Base-by-base conservation (phyloP, 2,888 invertebrate genomes). In the Arge pagana region DNA sequence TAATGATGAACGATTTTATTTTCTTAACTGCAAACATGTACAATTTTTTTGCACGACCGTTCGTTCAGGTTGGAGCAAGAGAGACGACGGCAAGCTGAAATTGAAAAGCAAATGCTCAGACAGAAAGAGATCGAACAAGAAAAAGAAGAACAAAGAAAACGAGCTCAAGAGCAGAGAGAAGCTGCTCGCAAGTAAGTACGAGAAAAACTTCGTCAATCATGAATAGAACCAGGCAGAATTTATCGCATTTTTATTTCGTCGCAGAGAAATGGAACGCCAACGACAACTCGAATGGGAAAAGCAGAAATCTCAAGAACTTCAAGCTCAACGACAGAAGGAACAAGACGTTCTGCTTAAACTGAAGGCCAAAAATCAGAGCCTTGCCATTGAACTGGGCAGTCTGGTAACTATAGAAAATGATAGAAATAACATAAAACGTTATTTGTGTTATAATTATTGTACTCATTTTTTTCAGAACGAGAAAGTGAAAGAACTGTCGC, bases 271-370 rank as follows among this genome's bases (percentile, higher is more conserved):
- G 86, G 96, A 98, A 69, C 82, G 96, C 42, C 96, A 96, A 68
- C 84, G 97, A 40, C 95, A 96, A 71, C 80, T 93, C 50, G 98
- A 99, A 76, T 95, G 96, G 93, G 97, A 98, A 77, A 92, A 92
- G 68, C 94, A 96, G 71, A 86, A 93, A 73, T 77, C 81, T 6
- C 86, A 90, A 41, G 96, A 97, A 71, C 80, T 98, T 58, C 90
- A 95, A 77, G 83, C 89, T 10, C 87, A 93, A 70, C 82, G 93
- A 7, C 89, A 93, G 41, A 87, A 90, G 60, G 92, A 94, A 71
- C 91, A 94, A 72, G 88, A 90, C 68, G 87, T 86, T 63, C 88
- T 96, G 0, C 77, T 93, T 0, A 87, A 89, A 65, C 80, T 96
- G 19, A 95, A 96, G 76, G 93, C 93, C 1, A 87, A 87, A 67